Evolutionary conservation across 2,113 vertebrate species (phyloP), one percentile per base, ranked within the genome.

Genomic region (Ophthalmolycus amberensis): DNA sequence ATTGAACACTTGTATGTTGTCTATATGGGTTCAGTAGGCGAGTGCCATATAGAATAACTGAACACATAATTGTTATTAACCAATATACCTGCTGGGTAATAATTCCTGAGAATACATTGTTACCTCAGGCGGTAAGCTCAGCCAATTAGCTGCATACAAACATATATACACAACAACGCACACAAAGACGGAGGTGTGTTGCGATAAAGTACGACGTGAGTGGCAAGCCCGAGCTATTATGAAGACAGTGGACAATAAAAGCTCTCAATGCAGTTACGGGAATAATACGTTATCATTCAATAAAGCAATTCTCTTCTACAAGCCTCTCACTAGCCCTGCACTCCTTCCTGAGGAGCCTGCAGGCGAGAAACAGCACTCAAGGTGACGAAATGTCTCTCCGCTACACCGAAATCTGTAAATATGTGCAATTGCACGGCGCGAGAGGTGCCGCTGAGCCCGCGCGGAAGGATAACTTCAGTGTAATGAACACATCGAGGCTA

Each of bases 261-360:
- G 76, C 75, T 80, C 54, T 80, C 62, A 63, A 11, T 65, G 72
- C 65, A 80, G 82, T 83, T 56, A 60, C 70, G 69, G 75, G 69
- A 80, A 85, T 88, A 82, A 87, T 85, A 77, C 22, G 77, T 80
- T 83, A 87, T 89, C 81, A 85, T 90, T 87, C 84, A 84, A 71
- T 77, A 72, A 86, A 46, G 80, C 87, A 74, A 85, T 87, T 88
- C 63, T 77, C 80, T 65, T 71, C 65, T 52, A 83, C 74, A 79
- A 63, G 77, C 18, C 52, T 84, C 70, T 76, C 69, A 6, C 16
- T 25, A 62, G 71, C 56, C 42, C 66, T 22, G 32, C 15, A 12
- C 44, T 86, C 79, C 20, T 65, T 88, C 50, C 40, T 10, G 29
- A 40, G 40, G 70, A 76, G 87, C 85, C 88, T 77, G 65, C 64